Evolutionary conservation across 2,797 vertebrate species (phyloP), one percentile per base, ranked within the genome.

Genomic region (Dendrocincla tyrannina): DNA sequence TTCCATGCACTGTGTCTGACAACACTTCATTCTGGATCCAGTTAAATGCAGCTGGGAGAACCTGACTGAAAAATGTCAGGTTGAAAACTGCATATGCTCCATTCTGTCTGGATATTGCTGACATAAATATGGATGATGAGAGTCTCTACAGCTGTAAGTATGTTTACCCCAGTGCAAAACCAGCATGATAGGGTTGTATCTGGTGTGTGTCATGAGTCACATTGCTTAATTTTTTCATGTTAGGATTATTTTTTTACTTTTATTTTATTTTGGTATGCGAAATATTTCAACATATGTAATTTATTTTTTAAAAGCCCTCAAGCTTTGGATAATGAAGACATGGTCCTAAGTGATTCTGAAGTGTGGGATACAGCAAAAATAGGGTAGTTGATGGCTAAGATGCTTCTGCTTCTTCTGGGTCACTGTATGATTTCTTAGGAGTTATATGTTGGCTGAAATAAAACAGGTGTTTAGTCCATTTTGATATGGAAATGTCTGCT

Each of bases 401-500:
- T 69, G 35, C 22, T 85, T 89, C 33, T 76, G 42, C 46, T 85
- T 73, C 30, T 85, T 75, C 66, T 88, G 72, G 60, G 63, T 80
- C 52, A 42, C 37, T 58, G 46, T 60, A 58, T 75, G 75, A 55
- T 30, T 92, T 85, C 80, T 85, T 59, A 23, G 33, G 49, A 91
- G 30, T 76, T 72, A 16, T 5, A n/a, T 17, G 20, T 52, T 41
- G 12, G 15, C 63, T 85, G 72, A 87, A 94, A 88, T 68, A 70
- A 94, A 89, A n/a, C 74, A 88, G 72, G 47, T 81, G 85, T 93
- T 93, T 70, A 73, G 74, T 83, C 80, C 32, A 50, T 95, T 84
- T 89, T 95, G 85, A 85, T 88, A 84, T 85, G 55, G 82, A 96
- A 93, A 93, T 86, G 59, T 84, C 78, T 88, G 68, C 44, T 87